Evolutionary conservation across 2,888 invertebrate genomes (phyloP).

Genomic region (Agrypnus murinus): DNA sequence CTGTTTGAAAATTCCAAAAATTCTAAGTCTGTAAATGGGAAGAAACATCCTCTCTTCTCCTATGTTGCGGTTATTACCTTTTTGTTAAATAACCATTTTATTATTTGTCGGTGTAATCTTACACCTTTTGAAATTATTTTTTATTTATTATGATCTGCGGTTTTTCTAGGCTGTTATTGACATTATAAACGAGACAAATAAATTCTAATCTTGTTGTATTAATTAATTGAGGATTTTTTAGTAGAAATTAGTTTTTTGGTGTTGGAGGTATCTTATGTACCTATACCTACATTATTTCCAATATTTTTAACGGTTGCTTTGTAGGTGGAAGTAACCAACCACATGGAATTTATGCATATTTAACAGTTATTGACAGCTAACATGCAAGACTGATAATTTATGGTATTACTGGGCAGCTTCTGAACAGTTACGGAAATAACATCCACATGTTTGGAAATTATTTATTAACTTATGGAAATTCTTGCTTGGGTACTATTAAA

Average conservation of each 20-base stretch:
- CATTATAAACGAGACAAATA: neutral
- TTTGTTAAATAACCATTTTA: neutral
- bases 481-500: too few species aligned
- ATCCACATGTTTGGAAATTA: conserved; percentile 25
- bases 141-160: neutral
- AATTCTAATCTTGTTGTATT: neutral
- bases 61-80: neutral
- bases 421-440: conserved; percentile 21
- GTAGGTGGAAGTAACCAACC: neutral
- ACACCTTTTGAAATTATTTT: neutral
- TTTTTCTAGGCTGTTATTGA: neutral
- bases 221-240: neutral
- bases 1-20: neutral
- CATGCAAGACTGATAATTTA: conserved; percentile 14
- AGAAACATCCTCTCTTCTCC: too few species aligned
- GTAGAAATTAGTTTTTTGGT: too few species aligned
- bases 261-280: neutral
- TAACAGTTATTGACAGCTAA: conserved; percentile 29
- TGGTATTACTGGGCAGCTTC: conserved; percentile 12
- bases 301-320: neutral
- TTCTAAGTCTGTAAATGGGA: neutral
- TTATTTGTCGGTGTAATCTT: too few species aligned
- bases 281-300: neutral
- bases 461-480: conserved; percentile 22
- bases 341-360: conserved; percentile 7